Base-by-base conservation (phyloP, 2,888 invertebrate species). In the Schizotus pectinicornis region DNA sequence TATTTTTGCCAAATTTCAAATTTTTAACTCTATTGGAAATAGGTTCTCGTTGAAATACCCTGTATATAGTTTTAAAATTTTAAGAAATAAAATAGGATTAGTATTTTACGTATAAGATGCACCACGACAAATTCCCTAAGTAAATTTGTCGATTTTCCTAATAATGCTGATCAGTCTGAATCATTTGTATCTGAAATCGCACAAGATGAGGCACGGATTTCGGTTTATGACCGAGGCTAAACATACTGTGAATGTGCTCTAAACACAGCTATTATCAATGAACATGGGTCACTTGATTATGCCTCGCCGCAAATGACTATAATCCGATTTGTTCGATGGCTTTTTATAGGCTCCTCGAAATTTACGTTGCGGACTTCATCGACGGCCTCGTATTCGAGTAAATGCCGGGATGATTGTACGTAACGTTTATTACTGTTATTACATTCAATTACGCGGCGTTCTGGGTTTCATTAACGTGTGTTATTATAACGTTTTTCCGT, bases 251-350 rank as follows among this genome's bases (percentile, higher is more conserved):
- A 45, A 42, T 45, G 50, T 37, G 47, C 47, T 38, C 47, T 58
- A 58, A 67, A 61, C 63, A 67, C 64, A 61, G 63, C 63, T 65
- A 67, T 67, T 67, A 63, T 62, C 61, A 56, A 55, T 63, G 60
- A 52, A 61, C 63, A 60, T 64, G 61, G 65, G 59, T 61, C 64
- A 63, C 60, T 67, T 66, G 63, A 64, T 67, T 66, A 66, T 65
- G 62, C 59, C 55, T 45, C 59, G 41, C 49, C 37, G 41, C 45
- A 65, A 68, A 68, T 68, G 59, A 68, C 68, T 68, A 63, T 68
- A 68, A 68, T 68, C 64, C 52, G 30, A 48, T 61, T 67, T 63
- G 53, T 53, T 48, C 58, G 58, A 58, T 58, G 39, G 48, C 43
- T 52, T 52, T 57, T 52, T 57, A 49, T 42, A 42, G 49, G 49